These are phyloP conservation scores for Bombus confusus DNA, from an alignment of 1,140 invertebrate species.

Conservation along the genomic window DNA sequence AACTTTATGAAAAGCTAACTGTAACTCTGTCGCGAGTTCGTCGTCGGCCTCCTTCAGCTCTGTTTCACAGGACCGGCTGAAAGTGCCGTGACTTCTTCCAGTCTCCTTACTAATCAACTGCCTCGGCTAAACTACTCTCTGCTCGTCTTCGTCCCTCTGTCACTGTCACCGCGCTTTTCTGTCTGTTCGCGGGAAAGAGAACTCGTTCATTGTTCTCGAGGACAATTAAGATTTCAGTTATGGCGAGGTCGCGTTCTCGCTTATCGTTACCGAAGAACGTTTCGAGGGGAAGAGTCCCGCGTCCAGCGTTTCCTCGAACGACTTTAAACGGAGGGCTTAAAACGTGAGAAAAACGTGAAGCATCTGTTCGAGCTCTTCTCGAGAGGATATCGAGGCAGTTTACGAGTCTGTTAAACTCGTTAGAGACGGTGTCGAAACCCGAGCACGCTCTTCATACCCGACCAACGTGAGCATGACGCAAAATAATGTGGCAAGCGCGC, in stretches of 20 bases:
- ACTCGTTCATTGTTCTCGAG: constrained; percentile 14
- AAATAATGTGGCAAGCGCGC: background rate
- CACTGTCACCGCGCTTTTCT: background rate
- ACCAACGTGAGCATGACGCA: background rate
- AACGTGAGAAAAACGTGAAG: background rate
- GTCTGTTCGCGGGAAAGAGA: constrained; percentile 7
- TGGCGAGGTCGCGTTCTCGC: background rate
- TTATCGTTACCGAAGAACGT: constrained; percentile 24
- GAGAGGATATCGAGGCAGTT: background rate
- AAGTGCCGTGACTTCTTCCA: constrained; percentile 30
- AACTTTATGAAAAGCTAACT: constrained; percentile 50
- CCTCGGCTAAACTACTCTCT: constrained; percentile 10
- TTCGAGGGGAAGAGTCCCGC: background rate
- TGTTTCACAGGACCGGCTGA: constrained; percentile 1
- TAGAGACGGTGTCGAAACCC: no score
- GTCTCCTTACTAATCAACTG: constrained; percentile 51
- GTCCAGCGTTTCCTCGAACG: background rate
- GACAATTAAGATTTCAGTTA: constrained; percentile 23
- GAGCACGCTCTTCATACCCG: background rate
- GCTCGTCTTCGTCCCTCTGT: background rate
- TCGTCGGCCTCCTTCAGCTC: constrained; percentile 9
- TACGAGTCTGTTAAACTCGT: background rate
- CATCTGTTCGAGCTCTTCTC: background rate
- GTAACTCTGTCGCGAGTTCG: constrained; percentile 13
- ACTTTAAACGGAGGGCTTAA: background rate